Percentiles rank a stretch among this genome's conserved stretches.
Conservation (phyloP, 2,797 vertebrate species). For the Microhierax caerulescens region DNA sequence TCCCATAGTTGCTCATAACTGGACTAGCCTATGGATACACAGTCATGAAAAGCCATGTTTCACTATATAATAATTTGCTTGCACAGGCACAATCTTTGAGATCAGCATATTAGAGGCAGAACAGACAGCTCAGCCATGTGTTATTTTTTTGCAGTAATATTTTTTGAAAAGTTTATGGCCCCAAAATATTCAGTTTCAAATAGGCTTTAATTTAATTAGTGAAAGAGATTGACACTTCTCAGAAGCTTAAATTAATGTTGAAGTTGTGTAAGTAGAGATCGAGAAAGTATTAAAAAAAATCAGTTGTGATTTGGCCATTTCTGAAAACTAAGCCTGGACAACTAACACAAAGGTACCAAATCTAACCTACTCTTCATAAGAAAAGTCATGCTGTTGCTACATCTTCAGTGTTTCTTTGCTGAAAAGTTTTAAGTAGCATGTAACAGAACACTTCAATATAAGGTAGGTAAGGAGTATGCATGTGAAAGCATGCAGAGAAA, state of each 20-base stretch:
- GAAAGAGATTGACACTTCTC: conserved; percentile 28
- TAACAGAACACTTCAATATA: conserved; percentile 24
- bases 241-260: conserved; percentile 12
- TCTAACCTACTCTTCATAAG: neutral
- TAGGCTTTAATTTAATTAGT: conserved; percentile 38
- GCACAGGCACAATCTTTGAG: neutral
- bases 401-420: neutral
- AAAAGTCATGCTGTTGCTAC: neutral
- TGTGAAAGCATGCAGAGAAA: neutral
- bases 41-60: neutral
- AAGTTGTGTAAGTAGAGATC: conserved; percentile 34
- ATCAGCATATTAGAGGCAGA: neutral
- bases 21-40: neutral
- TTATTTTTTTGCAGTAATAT: neutral
- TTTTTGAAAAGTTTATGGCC: neutral
- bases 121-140: neutral
- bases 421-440: neutral
- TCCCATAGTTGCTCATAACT: neutral
- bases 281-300: conserved; percentile 22
- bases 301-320: neutral
- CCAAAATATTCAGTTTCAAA: conserved; percentile 34
- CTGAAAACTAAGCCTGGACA: neutral
- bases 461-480: neutral
- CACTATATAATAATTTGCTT: neutral
- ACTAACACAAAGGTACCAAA: neutral